Percentiles rank a stretch among this genome's conserved stretches.
These are phyloP conservation scores for Columba janthina DNA, from an alignment of 2,113 vertebrate genomes.

Conservation along the genomic window DNA sequence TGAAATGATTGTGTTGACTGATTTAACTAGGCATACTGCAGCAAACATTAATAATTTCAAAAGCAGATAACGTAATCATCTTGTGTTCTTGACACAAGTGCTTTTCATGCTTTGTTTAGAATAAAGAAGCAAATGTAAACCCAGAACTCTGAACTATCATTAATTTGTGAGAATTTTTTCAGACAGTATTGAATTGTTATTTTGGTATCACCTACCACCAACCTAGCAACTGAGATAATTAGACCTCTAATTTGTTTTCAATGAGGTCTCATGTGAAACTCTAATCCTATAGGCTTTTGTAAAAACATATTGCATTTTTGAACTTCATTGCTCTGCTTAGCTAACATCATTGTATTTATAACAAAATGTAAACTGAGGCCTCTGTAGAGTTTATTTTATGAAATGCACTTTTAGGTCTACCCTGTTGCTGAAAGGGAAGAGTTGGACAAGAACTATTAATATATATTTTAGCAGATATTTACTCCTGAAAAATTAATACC, in stretches of 20 bases:
- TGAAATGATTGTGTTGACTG: conserved; percentile 9
- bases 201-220: background rate
- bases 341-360: background rate
- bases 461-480: background rate
- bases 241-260: conserved; percentile 19
- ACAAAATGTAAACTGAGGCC: background rate
- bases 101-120: background rate
- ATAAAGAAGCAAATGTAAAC: background rate
- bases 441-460: background rate
- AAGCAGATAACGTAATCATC: background rate
- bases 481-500: background rate
- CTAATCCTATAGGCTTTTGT: background rate
- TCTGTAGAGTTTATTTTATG: background rate
- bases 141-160: background rate
- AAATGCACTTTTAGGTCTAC: background rate
- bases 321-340: background rate
- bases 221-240: conserved; percentile 18
- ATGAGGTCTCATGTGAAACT: background rate
- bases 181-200: background rate
- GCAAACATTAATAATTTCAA: conserved; percentile 21
- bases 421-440: background rate
- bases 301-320: background rate
- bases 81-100: background rate
- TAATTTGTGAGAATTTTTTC: conserved; percentile 24
- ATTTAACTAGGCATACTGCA: conserved; percentile 18